phyloP scores from a whole-genome alignment of 2,888 invertebrate genomes.

The Helobdella robusta region DNA sequence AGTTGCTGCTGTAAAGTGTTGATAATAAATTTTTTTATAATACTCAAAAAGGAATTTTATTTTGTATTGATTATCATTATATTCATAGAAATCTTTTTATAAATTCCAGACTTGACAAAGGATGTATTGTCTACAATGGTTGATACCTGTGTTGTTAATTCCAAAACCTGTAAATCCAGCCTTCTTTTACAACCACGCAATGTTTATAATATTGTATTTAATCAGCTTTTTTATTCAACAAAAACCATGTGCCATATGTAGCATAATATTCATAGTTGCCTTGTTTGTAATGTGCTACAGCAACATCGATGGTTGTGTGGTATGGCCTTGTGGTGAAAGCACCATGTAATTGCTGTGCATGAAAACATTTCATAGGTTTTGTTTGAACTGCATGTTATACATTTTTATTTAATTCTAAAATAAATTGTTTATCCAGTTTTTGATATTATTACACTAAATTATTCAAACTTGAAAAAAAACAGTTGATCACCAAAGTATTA shows the following conservation, averaged over 20 bases:
- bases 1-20: too few relatives aligned
- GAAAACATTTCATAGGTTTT: too few relatives aligned
- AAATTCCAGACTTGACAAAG: not conserved
- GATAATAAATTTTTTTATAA: too few relatives aligned
- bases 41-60: too few relatives aligned
- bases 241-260: constrained; percentile 94
- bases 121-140: constrained; percentile 52
- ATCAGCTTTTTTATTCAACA: constrained; percentile 92
- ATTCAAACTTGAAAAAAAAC: not conserved
- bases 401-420: not conserved
- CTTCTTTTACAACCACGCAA: constrained; percentile 78
- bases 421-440: not conserved
- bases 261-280: constrained; percentile 82
- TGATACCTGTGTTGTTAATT: constrained; percentile 88
- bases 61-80: not conserved
- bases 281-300: constrained; percentile 90
- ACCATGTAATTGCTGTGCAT: not conserved
- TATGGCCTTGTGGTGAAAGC: constrained; percentile 51
- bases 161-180: constrained; percentile 96
- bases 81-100: not conserved
- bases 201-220: constrained; percentile 91
- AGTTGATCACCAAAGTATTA: not conserved
- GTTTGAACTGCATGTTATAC: too few relatives aligned
- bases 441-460: not conserved
- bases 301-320: constrained; percentile 84